Conservation (phyloP, 1,140 invertebrate genomes). For the Drosophila quadrilineata region DNA sequence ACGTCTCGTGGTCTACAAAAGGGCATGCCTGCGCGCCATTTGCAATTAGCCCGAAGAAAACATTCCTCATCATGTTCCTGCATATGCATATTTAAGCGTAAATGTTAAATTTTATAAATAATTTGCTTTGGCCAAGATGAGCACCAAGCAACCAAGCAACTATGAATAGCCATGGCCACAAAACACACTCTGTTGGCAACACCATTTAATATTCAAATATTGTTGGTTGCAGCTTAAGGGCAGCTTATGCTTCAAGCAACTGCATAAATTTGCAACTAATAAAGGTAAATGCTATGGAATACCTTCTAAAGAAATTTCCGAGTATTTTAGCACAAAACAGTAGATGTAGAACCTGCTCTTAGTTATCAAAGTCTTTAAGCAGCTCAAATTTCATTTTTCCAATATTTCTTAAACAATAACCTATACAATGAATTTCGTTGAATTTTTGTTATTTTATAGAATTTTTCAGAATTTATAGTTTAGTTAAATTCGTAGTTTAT, state of each 20-base stretch:
- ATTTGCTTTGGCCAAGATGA: not conserved
- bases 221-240: constrained; percentile 15
- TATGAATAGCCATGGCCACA: not conserved
- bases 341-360: not conserved
- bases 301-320: no score
- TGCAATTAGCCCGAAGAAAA: constrained; percentile 57
- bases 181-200: not conserved
- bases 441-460: no score
- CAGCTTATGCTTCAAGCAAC: constrained; percentile 19
- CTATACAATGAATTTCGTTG: no score
- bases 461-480: no score
- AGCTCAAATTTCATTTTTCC: no score
- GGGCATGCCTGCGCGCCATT: constrained; percentile 38
- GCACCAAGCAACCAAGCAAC: not conserved
- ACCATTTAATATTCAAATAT: constrained; percentile 27
- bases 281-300: not conserved
- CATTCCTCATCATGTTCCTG: constrained; percentile 15
- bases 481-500: no score
- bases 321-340: not conserved
- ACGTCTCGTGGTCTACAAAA: constrained; percentile 1
- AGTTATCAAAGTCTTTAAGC: no score
- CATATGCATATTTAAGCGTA: constrained; percentile 51
- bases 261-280: constrained; percentile 19
- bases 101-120: constrained; percentile 39
- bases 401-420: no score